phyloP scores from a whole-genome alignment of 2,797 vertebrate genomes.

The Luscinia luscinia region DNA sequence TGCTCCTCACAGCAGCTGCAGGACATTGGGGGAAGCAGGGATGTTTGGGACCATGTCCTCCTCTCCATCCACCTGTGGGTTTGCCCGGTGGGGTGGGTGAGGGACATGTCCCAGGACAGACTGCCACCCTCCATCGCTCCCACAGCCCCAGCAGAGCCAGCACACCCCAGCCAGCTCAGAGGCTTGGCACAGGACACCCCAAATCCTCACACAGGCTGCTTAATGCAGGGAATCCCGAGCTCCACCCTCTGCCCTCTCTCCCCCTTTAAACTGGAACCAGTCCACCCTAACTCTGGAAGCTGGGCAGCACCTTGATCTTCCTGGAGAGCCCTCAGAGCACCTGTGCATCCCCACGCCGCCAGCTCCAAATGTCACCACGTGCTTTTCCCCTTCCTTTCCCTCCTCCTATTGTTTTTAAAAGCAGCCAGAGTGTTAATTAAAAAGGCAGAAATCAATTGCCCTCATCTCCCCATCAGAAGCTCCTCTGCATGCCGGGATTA shows the following conservation, averaged over 20 bases:
- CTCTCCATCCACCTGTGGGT: not conserved
- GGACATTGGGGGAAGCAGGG: accelerated
- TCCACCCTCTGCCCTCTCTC: not conserved
- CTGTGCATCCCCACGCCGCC: not conserved
- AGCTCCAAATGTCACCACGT: slow-evolving; percentile 8
- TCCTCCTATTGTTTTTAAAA: slow-evolving; percentile 73
- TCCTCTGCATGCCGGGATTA: slow-evolving; percentile 81
- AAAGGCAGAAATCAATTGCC: slow-evolving; percentile 79
- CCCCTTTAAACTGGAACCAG: not conserved
- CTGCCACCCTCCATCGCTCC: not conserved
- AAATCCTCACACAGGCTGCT: not conserved
- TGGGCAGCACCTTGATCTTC: not conserved
- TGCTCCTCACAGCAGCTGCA: not conserved
- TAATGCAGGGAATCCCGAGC: not conserved
- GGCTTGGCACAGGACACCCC: not conserved
- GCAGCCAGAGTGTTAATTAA: slow-evolving; percentile 77
- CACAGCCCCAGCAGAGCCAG: accelerated
- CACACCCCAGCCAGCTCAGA: not conserved
- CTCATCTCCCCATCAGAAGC: slow-evolving; percentile 78
- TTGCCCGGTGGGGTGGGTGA: not conserved
- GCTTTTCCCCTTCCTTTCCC: not conserved
- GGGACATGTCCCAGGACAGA: not conserved
- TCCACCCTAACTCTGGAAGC: not conserved
- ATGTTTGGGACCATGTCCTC: not conserved
- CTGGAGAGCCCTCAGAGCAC: not conserved